Conservation (phyloP, 2,888 invertebrate species). For the Tridacna crocea region DNA sequence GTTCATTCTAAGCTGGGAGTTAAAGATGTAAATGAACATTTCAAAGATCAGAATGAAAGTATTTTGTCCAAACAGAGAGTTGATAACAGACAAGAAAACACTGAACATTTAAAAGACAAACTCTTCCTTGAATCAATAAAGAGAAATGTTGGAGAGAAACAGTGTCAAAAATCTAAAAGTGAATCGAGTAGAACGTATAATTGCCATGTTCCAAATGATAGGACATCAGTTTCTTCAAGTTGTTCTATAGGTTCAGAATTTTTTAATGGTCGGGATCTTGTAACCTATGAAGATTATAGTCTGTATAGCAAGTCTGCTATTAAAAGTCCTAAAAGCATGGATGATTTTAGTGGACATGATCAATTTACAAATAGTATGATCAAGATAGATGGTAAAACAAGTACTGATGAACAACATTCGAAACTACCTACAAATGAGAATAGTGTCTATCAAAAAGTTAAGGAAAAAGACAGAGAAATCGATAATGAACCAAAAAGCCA, state of each 20-base stretch:
- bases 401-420: not conserved
- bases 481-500: not conserved
- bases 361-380: not conserved
- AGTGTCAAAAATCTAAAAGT: not conserved
- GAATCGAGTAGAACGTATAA: not conserved
- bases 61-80: not conserved
- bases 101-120: not conserved
- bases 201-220: not conserved
- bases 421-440: not conserved
- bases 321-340: not conserved
- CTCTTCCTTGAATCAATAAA: constrained; percentile 7
- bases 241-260: not conserved
- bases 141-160: not conserved
- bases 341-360: not conserved
- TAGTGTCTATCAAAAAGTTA: not conserved
- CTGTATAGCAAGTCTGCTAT: constrained; percentile 1
- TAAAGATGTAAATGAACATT: not conserved
- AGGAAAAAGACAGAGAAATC: not conserved
- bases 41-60: not conserved
- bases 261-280: not conserved
- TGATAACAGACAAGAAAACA: not conserved
- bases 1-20: not conserved
- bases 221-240: not conserved
- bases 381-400: not conserved
- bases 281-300: constrained; percentile 1